phyloP scores from a whole-genome alignment of 2,797 vertebrate species.

The Rhinophrynus dorsalis region DNA sequence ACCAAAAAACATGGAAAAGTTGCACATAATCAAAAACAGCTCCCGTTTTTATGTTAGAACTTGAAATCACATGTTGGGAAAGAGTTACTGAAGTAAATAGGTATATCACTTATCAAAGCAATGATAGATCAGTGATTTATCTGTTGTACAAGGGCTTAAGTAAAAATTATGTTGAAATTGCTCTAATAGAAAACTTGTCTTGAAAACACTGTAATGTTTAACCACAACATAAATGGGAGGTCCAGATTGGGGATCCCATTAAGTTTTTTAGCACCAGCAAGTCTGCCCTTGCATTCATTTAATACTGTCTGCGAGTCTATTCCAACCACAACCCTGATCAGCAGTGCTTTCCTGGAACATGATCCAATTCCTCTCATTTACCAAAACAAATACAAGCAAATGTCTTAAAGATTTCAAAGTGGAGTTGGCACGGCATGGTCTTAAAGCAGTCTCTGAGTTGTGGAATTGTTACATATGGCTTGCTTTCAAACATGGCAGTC shows the following conservation, averaged over 20 bases:
- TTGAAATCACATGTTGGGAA: constrained; percentile 71
- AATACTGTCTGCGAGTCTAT: constrained; percentile 10
- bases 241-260: constrained; percentile 38
- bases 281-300: constrained; percentile 55
- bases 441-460: not conserved
- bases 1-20: constrained; percentile 67
- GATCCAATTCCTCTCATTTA: constrained; percentile 11
- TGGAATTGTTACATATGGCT: not conserved
- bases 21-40: constrained; percentile 77
- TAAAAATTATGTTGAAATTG: constrained; percentile 10
- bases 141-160: not conserved
- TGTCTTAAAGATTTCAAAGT: constrained; percentile 1
- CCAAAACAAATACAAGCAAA: constrained; percentile 23
- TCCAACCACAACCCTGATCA: constrained; percentile 10
- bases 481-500: not conserved
- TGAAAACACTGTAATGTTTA: not conserved
- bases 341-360: constrained; percentile 14
- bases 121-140: not conserved
- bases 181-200: constrained; percentile 11
- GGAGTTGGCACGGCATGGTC: not conserved
- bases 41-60: constrained; percentile 71
- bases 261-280: constrained; percentile 53
- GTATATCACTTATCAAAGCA: not conserved
- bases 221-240: constrained; percentile 14
- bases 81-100: not conserved